These are phyloP conservation scores for Theropithecus gelada DNA, from an alignment of 2,113 vertebrate species.

Conservation along the genomic window DNA sequence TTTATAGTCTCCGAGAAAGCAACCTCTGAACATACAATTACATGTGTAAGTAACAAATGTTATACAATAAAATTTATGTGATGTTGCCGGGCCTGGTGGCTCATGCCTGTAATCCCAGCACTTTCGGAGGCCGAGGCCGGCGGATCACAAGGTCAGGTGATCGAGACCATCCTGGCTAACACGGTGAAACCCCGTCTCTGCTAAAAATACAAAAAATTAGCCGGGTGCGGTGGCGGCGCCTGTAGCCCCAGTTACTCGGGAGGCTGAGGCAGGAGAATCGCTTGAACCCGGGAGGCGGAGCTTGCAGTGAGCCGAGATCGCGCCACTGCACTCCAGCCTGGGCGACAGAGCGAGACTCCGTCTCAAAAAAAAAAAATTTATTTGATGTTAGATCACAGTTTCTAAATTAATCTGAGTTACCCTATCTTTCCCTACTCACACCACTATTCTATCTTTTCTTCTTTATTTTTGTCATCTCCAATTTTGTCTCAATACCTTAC, in stretches of 20 bases:
- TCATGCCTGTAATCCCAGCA: too few species aligned
- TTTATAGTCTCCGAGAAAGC: not conserved
- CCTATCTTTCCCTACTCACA: not conserved
- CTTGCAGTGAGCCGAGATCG: too few species aligned
- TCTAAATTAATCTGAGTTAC: not conserved
- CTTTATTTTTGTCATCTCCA: not conserved
- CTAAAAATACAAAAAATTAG: too few species aligned
- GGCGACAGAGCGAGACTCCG: too few species aligned
- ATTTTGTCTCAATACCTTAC: not conserved
- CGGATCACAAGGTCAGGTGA: too few species aligned
- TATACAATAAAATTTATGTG: not conserved
- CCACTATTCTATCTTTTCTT: not conserved
- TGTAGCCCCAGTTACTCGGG: accelerated
- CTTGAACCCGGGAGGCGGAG: too few species aligned
- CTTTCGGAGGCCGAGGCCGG: too few species aligned
- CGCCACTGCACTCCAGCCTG: too few species aligned
- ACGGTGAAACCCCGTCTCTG: too few species aligned
- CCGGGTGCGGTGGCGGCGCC: accelerated
- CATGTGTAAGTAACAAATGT: not conserved
- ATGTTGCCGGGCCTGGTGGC: too few species aligned
- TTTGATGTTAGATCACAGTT: not conserved
- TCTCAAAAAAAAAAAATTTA: not conserved
- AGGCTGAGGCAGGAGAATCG: too few species aligned
- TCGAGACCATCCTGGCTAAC: too few species aligned
- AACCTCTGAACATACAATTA: not conserved